Conservation (phyloP, 1,140 invertebrate genomes). For the Dendroctonus ponderosae region DNA sequence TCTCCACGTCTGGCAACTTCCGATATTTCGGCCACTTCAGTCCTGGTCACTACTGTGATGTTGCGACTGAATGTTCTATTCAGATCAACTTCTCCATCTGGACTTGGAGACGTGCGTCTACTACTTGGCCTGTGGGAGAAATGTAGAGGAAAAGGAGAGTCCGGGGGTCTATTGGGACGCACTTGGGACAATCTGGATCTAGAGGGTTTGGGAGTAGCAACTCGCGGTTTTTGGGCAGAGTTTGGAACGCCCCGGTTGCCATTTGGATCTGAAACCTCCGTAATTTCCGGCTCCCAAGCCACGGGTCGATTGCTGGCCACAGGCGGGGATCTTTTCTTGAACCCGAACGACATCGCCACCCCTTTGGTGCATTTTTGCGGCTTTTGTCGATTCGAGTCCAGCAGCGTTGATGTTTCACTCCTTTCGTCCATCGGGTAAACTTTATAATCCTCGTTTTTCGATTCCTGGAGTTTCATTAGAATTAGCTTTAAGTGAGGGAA, state of each 20-base stretch:
- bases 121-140: slow-evolving; percentile 19
- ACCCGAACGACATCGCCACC: slow-evolving; percentile 69
- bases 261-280: slow-evolving; percentile 21
- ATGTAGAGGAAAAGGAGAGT: slow-evolving; percentile 6
- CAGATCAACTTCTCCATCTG: slow-evolving; percentile 5
- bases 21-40: background rate
- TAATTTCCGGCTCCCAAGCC: slow-evolving; percentile 3
- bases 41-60: slow-evolving; percentile 21
- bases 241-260: slow-evolving; percentile 49
- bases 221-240: slow-evolving; percentile 46
- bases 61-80: slow-evolving; percentile 29
- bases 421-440: background rate
- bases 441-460: slow-evolving; percentile 6
- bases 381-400: slow-evolving; percentile 37
- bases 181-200: slow-evolving; percentile 42
- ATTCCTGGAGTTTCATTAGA: slow-evolving; percentile 5
- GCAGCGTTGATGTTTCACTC: background rate
- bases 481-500: background rate
- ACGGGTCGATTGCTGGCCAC: slow-evolving; percentile 6
- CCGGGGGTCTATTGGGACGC: background rate
- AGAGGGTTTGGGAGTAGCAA: slow-evolving; percentile 50
- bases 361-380: slow-evolving; percentile 56
- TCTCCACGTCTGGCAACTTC: background rate
- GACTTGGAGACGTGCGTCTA: background rate
- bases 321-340: slow-evolving; percentile 56